A percentile compares a stretch with the other conserved stretches of the same genome.
Evolutionary conservation across 2,888 invertebrate species (phyloP).

Genomic region (Dolichopus griseipennis): DNA sequence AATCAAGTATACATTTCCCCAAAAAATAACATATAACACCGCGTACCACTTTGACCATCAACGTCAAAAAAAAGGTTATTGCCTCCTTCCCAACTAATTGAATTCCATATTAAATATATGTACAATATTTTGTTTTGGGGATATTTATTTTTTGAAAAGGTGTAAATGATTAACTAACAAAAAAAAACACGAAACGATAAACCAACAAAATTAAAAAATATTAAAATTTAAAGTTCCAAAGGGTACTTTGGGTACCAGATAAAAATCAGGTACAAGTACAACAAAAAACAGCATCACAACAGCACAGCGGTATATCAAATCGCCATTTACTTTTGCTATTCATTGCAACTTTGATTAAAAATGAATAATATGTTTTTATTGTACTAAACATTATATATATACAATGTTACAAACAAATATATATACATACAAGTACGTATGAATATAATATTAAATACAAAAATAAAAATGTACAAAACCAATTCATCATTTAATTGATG

Average conservation of each 20-base stretch:
- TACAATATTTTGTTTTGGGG: not conserved
- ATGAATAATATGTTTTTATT: no score
- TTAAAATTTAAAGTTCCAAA: no score
- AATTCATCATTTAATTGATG: constrained; percentile 4
- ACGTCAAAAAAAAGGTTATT: no score
- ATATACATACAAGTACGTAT: no score
- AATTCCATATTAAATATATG: not conserved
- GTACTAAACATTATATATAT: no score
- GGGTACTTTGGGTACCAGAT: no score
- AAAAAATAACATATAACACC: no score
- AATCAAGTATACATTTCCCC: no score
- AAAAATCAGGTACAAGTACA: not conserved
- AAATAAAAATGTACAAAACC: not conserved
- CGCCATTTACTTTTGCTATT: not conserved
- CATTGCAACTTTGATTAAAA: not conserved
- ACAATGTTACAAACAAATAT: no score
- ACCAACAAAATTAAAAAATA: not conserved
- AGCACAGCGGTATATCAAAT: not conserved
- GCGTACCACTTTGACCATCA: no score
- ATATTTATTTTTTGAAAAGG: not conserved
- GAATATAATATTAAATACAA: no score
- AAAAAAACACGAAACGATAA: not conserved
- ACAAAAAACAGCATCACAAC: not conserved
- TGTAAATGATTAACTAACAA: not conserved
- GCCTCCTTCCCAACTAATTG: no score